Base-by-base conservation (phyloP, 2,888 invertebrate species). In the Cheilosia pagana region DNA sequence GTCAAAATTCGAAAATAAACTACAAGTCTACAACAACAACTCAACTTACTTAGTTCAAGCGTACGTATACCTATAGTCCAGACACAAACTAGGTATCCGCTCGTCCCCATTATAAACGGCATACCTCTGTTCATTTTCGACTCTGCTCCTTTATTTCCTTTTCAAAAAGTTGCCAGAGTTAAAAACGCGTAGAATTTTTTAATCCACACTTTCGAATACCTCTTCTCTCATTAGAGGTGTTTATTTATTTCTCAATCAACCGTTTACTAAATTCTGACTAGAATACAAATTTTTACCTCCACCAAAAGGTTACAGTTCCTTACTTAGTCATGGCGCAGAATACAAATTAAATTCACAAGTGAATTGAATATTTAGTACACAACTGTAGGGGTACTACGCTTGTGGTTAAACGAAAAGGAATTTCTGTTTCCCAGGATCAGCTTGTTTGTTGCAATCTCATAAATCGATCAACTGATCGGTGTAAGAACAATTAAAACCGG, bases 401-500 rank as follows among this genome's bases (percentile, higher is more conserved):
- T 45, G 28, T 16, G 23, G 28, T 12, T 19, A 16, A 1, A 23
- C 25, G 10, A 14, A 28, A 45, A n/a, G 16, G 23, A 12, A 48
- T 14, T 23, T 23, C 14, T 25, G 14, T 0, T 71, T 71, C 48
- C 39, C 70, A 71, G 70, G 70, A 71, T 71, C 25, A 59, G 5
- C 39, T 25, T 45, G 2, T 16, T 6, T 43, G 35, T n/a, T 16
- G 16, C 8, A 14, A 7, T 6, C 21, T 28, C 28, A 52, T 71
- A 71, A 71, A 71, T 71, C 70, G 23, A 39, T 50, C 70, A 50
- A 28, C 25, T 7, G 31, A 25, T 50, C 12, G 52, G 50, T 50
- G 50, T 62, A 50, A 21, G 10, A 14, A 43, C 21, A 52, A 71
- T 60, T 52, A 71, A 62, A 71, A 60, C 71, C 52, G 60, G 71